phyloP scores from a whole-genome alignment of 2,113 vertebrate species.

The Sinosuthora webbiana region DNA sequence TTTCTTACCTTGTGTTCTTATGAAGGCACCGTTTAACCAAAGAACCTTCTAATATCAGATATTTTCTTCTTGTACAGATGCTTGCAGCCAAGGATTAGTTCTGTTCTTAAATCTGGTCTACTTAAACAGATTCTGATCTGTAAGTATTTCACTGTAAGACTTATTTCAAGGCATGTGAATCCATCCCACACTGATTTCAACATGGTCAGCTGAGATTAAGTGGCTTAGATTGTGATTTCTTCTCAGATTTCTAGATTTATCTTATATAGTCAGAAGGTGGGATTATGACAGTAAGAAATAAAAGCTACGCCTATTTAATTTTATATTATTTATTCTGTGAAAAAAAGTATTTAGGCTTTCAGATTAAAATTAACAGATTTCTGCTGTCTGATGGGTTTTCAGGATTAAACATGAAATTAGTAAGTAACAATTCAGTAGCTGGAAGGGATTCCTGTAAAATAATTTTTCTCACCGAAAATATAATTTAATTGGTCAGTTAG shows the following conservation, averaged over 20 bases:
- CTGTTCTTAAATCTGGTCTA: background rate
- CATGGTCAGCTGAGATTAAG: background rate
- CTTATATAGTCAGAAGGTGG: background rate
- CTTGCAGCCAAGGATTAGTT: background rate
- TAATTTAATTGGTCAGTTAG: conserved; percentile 4
- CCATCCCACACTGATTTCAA: background rate
- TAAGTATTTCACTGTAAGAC: background rate
- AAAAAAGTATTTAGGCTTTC: background rate
- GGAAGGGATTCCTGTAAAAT: background rate
- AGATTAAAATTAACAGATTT: background rate
- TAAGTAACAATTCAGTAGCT: background rate
- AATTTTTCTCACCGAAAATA: background rate
- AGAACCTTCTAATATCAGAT: background rate
- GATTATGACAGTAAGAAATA: background rate
- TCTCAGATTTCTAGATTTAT: background rate
- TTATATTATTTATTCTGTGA: background rate
- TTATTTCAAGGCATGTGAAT: background rate
- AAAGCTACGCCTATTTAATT: background rate
- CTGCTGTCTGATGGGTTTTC: background rate
- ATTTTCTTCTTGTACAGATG: background rate
- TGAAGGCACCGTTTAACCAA: background rate
- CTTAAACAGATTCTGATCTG: conserved; percentile 15
- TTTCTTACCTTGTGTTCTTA: background rate
- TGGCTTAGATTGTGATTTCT: background rate
- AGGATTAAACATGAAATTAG: background rate